A percentile compares a stretch with the other conserved stretches of the same genome.
phyloP scores from a whole-genome alignment of 2,797 vertebrate species.

The Esox masquinongy region DNA sequence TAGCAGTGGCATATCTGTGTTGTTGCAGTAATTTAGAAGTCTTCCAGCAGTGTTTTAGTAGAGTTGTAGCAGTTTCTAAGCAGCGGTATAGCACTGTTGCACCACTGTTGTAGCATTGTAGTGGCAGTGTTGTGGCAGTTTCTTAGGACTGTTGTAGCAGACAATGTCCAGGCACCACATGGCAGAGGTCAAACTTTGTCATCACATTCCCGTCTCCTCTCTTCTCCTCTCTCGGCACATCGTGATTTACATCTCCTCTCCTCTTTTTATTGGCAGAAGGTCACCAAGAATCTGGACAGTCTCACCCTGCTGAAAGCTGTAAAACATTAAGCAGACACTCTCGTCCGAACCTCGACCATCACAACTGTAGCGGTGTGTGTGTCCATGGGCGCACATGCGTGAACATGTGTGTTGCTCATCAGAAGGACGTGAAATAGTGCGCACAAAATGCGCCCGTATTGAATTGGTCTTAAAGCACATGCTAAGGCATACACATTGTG shows the following conservation, averaged over 20 bases:
- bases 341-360: slow-evolving; percentile 20
- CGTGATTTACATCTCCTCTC: slow-evolving; percentile 38
- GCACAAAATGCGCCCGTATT: neutral
- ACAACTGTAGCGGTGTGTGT: slow-evolving; percentile 12
- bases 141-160: neutral
- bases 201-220: neutral
- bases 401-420: slow-evolving; percentile 9
- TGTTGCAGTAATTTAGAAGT: no score
- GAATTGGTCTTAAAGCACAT: neutral
- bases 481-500: slow-evolving; percentile 25
- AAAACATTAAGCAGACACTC: slow-evolving; percentile 38
- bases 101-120: neutral
- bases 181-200: slow-evolving; percentile 24
- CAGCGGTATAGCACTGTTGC: no score
- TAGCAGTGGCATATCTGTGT: no score
- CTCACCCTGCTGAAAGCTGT: slow-evolving; percentile 34
- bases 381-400: neutral
- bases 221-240: neutral
- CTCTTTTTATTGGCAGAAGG: slow-evolving; percentile 34
- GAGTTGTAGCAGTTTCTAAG: no score
- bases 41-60: no score
- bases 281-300: slow-evolving; percentile 39
- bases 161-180: slow-evolving; percentile 16
- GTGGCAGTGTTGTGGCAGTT: no score
- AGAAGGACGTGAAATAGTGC: neutral